Base-by-base conservation (phyloP, 2,797 vertebrate genomes). In the Notoglanidium macrostoma region DNA sequence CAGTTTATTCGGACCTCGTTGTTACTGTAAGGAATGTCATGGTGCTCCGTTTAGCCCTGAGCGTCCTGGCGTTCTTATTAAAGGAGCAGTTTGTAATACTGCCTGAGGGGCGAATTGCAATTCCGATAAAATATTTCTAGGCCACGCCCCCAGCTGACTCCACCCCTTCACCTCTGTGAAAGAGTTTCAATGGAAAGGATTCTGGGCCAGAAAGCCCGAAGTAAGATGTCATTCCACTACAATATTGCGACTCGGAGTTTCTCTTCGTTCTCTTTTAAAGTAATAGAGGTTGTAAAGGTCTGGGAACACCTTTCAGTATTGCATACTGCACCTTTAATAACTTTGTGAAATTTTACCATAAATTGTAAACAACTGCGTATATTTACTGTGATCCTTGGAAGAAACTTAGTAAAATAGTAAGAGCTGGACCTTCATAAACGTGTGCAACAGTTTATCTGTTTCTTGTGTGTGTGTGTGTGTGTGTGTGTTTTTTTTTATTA, bases 151-250 rank as follows among this genome's bases (percentile, higher is more conserved):
- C 57, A 80, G 12, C 6, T 80, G 21, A 80, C 57, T 5, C 55
- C 35, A 59, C 2, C 5, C 21, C 5, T 40, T 40, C 35, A 40
- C 15, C 4, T 74, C 5, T 17, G 10, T n/a, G 35, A 44, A 61
- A 59, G 29, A 2, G 11, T 79, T 79, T 59, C 32, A 35, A 32
- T 29, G 12, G 49, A 77, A 40, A 3, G 32, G 35, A 61, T 15
- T 4, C 23, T 55, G 76, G n/a, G 55, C 77, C 55, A 61, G 78
- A 80, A 80, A 80, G 21, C 23, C 78, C 26, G 78, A 23, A 55
- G 2, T 3, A 12, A 26, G 57, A 80, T 26, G 5, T 2, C 7
- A 0, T 23, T 59, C 59, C 32, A 6, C 54, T 35, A 1, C 32
- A 14, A 7, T 32, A 55, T 51, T 26, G 23, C 5, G 23, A 46